phyloP scores from a whole-genome alignment of 1,140 invertebrate genomes.

The Cecropterus lyciades region DNA sequence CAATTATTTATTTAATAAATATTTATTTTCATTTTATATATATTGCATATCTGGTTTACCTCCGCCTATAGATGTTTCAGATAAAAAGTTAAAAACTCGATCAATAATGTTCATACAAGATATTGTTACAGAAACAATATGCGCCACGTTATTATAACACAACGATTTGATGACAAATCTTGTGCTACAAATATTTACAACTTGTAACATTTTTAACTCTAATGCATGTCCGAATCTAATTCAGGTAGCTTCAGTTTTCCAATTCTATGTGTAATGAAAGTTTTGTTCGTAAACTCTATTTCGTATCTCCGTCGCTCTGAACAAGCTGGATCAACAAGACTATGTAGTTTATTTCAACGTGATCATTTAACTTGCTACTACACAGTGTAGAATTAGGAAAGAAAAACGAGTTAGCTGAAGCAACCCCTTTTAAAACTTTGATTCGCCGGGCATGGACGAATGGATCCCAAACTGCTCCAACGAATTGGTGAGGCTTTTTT shows the following conservation, averaged over 20 bases:
- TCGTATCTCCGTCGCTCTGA: conserved; percentile 11
- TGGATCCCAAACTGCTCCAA: conserved; percentile 27
- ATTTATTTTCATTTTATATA: no score
- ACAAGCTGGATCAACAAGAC: conserved; percentile 16
- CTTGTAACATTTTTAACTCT: background rate
- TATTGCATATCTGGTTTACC: no score
- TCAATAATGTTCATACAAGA: no score
- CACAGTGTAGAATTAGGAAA: conserved; percentile 28
- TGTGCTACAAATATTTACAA: background rate
- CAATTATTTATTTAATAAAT: no score
- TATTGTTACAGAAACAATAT: no score
- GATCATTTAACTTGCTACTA: conserved; percentile 25
- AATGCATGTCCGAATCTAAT: background rate
- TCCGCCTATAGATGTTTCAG: no score
- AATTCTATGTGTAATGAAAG: conserved; percentile 5
- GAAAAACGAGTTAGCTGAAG: conserved; percentile 25
- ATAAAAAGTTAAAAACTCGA: no score
- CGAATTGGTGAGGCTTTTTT: conserved; percentile 27
- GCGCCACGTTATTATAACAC: no score
- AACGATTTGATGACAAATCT: no score
- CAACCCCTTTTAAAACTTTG: conserved; percentile 30
- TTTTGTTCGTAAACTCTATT: conserved; percentile 10
- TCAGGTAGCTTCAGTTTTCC: background rate
- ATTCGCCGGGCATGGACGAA: conserved; percentile 26
- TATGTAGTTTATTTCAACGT: conserved; percentile 29